Base-by-base conservation (phyloP, 2,113 vertebrate genomes). In the Camelus dromedarius region DNA sequence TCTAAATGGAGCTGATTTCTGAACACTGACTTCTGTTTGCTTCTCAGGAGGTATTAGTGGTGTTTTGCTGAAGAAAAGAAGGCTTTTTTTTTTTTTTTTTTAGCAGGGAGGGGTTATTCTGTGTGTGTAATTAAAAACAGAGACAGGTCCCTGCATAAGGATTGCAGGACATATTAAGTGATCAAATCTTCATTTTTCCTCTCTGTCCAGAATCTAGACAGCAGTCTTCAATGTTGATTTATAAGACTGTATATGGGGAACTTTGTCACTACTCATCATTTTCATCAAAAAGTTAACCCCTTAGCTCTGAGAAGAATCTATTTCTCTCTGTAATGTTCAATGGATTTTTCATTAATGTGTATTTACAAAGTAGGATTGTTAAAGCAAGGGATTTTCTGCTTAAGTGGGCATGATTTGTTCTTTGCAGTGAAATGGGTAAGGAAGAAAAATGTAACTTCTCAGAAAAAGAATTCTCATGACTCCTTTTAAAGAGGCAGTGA, bases 361-460 rank as follows among this genome's bases (percentile, higher is more conserved):
- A 12, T 90, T 97, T 96, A 48, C 52, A 82, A 38, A 73, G 35
- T 70, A 72, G 46, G 30, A 77, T 83, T 93, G 28, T 72, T 92
- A 93, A 95, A 89, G 73, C 58, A 70, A 80, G 89, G 82, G 7
- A 72, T 42, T 84, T 86, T 89, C 91, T 95, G 13, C 79, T 95
- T 83, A 73, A 91, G 28, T 35, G 32, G 28, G 8, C 54, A 94
- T 91, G 50, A 52, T 96, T 93, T 84, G 8, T 66, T 90, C 62
- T 96, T 81, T 87, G 46, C 42, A 88, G 69, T 91, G 35, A 95
- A 81, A 54, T 72, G 52, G 16, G 6, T 62, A 69, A 81, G 54
- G 42, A 92, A 76, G 75, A 52, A 96, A 81, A 86, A 62, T 58
- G 6, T 72, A 91, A 79, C n/a, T 90, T 30, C 24, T 96, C 20